Percentiles rank a stretch among this genome's conserved stretches.
Conservation (phyloP, 2,888 invertebrate genomes). For the Exocentrus adspersus region DNA sequence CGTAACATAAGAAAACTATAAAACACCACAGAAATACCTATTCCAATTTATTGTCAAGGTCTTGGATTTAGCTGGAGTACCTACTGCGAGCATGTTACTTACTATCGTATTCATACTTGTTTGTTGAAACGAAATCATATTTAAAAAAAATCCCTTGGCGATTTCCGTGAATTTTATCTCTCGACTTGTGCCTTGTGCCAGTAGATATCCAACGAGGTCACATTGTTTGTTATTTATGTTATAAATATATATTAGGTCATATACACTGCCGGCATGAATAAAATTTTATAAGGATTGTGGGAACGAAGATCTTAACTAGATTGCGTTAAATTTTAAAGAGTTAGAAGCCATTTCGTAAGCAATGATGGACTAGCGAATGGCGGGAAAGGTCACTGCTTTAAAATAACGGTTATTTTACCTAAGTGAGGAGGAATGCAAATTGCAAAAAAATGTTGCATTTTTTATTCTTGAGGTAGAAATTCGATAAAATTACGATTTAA, state of each 20-base stretch:
- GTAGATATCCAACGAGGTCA: not conserved
- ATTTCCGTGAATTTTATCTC: not conserved
- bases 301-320: not conserved
- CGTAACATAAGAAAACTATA: too few relatives aligned
- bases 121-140: too few relatives aligned
- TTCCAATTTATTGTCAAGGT: too few relatives aligned
- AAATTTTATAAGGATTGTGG: not conserved
- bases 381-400: constrained; percentile 31
- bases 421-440: too few relatives aligned
- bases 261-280: not conserved
- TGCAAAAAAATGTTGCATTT: too few relatives aligned
- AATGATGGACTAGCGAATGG: too few relatives aligned
- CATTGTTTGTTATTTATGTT: not conserved
- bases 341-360: not conserved
- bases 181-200: not conserved
- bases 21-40: too few relatives aligned
- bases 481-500: too few relatives aligned
- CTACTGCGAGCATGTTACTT: not conserved
- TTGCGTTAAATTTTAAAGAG: too few relatives aligned
- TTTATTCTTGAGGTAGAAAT: too few relatives aligned
- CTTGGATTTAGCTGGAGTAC: too few relatives aligned
- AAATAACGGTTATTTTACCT: constrained; percentile 27
- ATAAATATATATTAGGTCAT: not conserved
- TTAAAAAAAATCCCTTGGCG: too few relatives aligned
- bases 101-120: not conserved